phyloP scores from a whole-genome alignment of 1,140 invertebrate genomes.

The Hermatobates lingyangjiaoensis region DNA sequence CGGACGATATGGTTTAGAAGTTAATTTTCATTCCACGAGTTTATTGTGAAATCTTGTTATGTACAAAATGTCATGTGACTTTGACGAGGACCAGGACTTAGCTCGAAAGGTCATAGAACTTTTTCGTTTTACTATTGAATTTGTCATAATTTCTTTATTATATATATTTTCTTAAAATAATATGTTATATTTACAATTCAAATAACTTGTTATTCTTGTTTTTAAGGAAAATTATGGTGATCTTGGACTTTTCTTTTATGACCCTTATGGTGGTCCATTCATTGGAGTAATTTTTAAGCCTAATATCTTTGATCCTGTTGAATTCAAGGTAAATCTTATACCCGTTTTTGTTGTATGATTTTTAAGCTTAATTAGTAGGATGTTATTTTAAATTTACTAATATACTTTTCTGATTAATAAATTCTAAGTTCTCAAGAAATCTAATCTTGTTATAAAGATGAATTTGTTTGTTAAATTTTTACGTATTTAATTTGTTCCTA shows the following conservation, averaged over 20 bases:
- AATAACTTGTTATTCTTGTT: constrained; percentile 6
- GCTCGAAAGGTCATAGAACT: not conserved
- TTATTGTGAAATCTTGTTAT: not conserved
- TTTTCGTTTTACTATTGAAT: not conserved
- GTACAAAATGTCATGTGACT: too few species aligned
- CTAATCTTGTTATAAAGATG: too few species aligned
- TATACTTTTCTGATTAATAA: too few species aligned
- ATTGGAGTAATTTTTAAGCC: constrained; percentile 73
- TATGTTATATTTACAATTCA: constrained; percentile 1
- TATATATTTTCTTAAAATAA: not conserved
- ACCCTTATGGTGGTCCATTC: constrained; percentile 57
- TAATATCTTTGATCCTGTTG: constrained; percentile 31
- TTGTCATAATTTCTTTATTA: not conserved
- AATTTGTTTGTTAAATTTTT: too few species aligned
- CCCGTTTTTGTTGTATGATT: too few species aligned
- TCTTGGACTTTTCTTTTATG: constrained; percentile 72
- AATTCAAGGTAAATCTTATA: constrained; percentile 44
- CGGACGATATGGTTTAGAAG: too few species aligned
- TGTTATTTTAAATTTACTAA: too few species aligned
- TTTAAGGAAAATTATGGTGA: constrained; percentile 52
- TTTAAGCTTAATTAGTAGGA: too few species aligned
- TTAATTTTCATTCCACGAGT: too few species aligned
- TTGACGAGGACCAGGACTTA: too few species aligned
- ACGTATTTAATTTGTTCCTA: too few species aligned
- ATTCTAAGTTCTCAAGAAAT: too few species aligned